Evolutionary conservation across 2,888 invertebrate genomes (phyloP), one percentile per base, ranked within the genome.

Genomic region (Heteromurus nitidus): DNA sequence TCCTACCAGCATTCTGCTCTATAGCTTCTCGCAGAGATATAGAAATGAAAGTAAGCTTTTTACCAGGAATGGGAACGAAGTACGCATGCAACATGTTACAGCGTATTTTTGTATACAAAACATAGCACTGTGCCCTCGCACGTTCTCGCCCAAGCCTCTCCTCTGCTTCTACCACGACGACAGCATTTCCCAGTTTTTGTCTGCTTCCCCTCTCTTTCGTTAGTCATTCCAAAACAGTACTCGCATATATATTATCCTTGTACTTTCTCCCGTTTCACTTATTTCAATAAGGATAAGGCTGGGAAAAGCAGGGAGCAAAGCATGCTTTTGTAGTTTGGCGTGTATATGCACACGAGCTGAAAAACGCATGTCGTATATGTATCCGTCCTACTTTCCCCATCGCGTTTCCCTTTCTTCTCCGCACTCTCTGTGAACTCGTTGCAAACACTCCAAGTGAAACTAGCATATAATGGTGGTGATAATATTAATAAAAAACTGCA

Each of bases 11-110:
- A 11, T 18, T 50, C 50, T 18, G 50, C n/a, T 50, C 3, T 24
- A 67, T 3, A 18, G 24, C 24, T 67, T 24, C 44, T 67, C 26
- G 0, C 36, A 5, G 36, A 11, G 18, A 36, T 31, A 64, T n/a
- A 50, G 18, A 18, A n/a, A n/a, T n/a, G n/a, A n/a, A n/a, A n/a
- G n/a, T n/a, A n/a, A n/a, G n/a, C n/a, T n/a, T 50, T n/a, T 50
- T 50, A 50, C 62, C 42, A 50, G 53, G 36, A 65, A 65, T 53
- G 30, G 36, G 31, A 53, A 74, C 36, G 36, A 64, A 55, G 74
- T 65, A 64, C 64, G 53, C 65, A 53, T 65, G 74, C 74, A 74
- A 74, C 74, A 74, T 74, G 74, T 74, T 74, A 73, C 60, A 55
- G n/a, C n/a, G 26, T 20, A 13, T 26, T 11, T 65, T 42, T 22